phyloP scores from a whole-genome alignment of 2,113 vertebrate genomes.

The Pyrgilauda ruficollis region DNA sequence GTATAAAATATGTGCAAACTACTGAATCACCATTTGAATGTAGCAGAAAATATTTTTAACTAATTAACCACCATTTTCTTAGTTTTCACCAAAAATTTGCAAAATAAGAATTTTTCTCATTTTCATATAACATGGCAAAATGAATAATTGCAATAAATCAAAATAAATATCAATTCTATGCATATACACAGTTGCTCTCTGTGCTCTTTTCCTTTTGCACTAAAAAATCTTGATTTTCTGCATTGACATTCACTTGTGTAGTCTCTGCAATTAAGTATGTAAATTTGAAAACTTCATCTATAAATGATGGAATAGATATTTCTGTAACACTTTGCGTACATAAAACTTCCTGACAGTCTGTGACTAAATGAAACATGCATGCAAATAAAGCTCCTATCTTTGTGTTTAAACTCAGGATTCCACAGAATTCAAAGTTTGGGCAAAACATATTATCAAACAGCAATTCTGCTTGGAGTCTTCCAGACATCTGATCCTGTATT shows the following conservation, averaged over 20 bases:
- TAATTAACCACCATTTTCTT: neutral
- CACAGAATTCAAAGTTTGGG: neutral
- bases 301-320: constrained; percentile 34
- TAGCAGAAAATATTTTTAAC: neutral
- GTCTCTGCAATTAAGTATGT: constrained; percentile 43
- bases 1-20: neutral
- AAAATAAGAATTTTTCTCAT: neutral
- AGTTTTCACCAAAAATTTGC: neutral
- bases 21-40: neutral
- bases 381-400: constrained; percentile 15
- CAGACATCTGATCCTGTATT: neutral
- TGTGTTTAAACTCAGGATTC: neutral
- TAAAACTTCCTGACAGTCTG: neutral
- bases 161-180: neutral
- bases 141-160: neutral
- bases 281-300: constrained; percentile 41
- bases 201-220: neutral
- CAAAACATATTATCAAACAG: neutral
- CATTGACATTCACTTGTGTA: constrained; percentile 17
- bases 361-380: constrained; percentile 10
- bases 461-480: neutral
- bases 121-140: neutral
- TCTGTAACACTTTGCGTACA: neutral
- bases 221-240: neutral
- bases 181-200: neutral